Base-by-base conservation (phyloP, 2,113 vertebrate genomes). In the Oryzias curvinotus region DNA sequence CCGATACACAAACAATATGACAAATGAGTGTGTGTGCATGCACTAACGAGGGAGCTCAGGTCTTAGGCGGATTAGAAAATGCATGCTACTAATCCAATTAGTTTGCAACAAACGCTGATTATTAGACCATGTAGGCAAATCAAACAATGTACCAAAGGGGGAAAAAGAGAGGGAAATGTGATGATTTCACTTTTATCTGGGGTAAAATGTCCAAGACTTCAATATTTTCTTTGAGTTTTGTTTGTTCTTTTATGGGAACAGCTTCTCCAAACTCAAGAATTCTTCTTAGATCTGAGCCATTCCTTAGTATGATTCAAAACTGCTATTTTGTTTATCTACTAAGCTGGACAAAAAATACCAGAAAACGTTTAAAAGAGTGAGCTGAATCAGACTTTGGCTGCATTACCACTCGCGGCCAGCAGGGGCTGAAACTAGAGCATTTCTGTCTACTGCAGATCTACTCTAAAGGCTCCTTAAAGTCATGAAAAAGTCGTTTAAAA, bases 61-160 rank as follows among this genome's bases (percentile, higher is more conserved):
- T 68, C 71, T 83, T 80, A 82, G 44, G 47, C 59, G 57, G 75
- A 74, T 87, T 70, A 66, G 30, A 75, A 68, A 70, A 77, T 73
- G 48, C 68, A 65, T 65, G 65, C 57, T 36, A 23, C 44, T 86
- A 83, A 85, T 88, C 80, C 81, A 81, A 59, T 84, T 84, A 79
- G 67, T 62, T 45, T 58, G 75, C 65, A 59, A 71, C 64, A 75
- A 68, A 56, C 49, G 51, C 52, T 59, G 44, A 69, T 75, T 73
- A 71, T 46, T 50, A 15, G 43, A 52, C 16, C 21, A 36, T 41
- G 54, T 5, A 46, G 55, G 54, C 55, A 52, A 73, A 75, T 73
- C 54, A 64, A 51, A 59, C 45, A 69, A 68, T 61, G 41, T 25
- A 13, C 16, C 23, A 30, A 25, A 62, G 47, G 62, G 5, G 21